These are phyloP conservation scores for Pelodytes ibericus DNA, from an alignment of 2,797 vertebrate species.

Conservation along the genomic window DNA sequence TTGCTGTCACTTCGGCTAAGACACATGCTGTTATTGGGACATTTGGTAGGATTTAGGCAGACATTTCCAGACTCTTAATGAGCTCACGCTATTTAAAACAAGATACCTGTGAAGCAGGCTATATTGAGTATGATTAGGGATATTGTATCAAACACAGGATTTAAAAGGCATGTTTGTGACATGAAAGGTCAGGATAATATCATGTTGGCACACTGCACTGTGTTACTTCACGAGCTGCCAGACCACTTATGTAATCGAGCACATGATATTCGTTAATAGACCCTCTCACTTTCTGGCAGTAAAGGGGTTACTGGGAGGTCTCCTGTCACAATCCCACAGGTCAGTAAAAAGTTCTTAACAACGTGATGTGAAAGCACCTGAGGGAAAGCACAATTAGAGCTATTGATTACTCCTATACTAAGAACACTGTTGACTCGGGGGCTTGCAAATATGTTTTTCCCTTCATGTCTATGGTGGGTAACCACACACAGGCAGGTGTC, in stretches of 20 bases:
- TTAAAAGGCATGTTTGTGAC: neutral
- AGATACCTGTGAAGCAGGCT: neutral
- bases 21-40: neutral
- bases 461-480: neutral
- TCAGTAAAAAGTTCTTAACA: neutral
- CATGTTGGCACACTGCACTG: neutral
- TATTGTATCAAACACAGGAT: neutral
- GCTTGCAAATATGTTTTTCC: neutral
- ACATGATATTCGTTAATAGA: neutral
- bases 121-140: neutral
- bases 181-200: neutral
- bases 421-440: conserved; percentile 17
- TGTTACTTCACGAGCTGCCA: neutral
- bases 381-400: neutral
- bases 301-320: neutral
- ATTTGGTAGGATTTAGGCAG: neutral
- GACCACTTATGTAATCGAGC: neutral
- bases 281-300: neutral
- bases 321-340: neutral
- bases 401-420: neutral
- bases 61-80: neutral
- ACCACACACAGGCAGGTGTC: conserved; percentile 9
- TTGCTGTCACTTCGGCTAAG: neutral
- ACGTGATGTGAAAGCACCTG: neutral
- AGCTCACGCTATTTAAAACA: neutral